A percentile compares a stretch with the other conserved stretches of the same genome.
phyloP scores from a whole-genome alignment of 2,888 invertebrate genomes.

The Stratiomys singularior region DNA sequence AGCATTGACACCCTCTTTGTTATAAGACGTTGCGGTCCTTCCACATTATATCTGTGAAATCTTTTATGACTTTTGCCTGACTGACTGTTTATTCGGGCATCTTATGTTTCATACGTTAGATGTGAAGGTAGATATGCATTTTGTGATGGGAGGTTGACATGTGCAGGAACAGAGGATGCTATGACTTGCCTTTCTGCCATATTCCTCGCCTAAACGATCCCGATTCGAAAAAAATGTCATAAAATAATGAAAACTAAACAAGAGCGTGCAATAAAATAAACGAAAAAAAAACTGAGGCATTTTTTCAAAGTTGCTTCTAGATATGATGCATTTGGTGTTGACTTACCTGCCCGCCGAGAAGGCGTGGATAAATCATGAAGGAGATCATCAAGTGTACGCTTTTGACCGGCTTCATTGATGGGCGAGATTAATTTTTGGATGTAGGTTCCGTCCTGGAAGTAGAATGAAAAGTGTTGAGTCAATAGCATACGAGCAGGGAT shows the following conservation, averaged over 20 bases:
- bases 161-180: background rate
- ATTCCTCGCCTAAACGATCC: background rate
- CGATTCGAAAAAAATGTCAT: background rate
- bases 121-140: background rate
- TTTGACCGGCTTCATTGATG: slow-evolving; percentile 61
- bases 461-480: slow-evolving; percentile 25
- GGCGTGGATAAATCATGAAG: slow-evolving; percentile 64
- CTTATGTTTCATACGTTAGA: slow-evolving; percentile 1
- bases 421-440: slow-evolving; percentile 63
- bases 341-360: slow-evolving; percentile 63
- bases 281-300: no score
- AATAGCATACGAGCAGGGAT: no score
- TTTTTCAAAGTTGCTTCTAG: background rate
- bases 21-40: slow-evolving; percentile 13
- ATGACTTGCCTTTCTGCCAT: background rate
- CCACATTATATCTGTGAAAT: slow-evolving; percentile 10
- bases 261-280: slow-evolving; percentile 14
- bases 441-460: slow-evolving; percentile 62
- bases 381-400: slow-evolving; percentile 62
- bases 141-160: background rate
- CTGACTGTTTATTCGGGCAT: slow-evolving; percentile 32
- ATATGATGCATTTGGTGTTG: background rate
- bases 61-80: slow-evolving; percentile 38
- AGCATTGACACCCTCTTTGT: slow-evolving; percentile 33
- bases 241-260: slow-evolving; percentile 23